Evolutionary conservation across 2,888 invertebrate species (phyloP), one percentile per base, ranked within the genome.

Genomic region (Cheilosia grossa): DNA sequence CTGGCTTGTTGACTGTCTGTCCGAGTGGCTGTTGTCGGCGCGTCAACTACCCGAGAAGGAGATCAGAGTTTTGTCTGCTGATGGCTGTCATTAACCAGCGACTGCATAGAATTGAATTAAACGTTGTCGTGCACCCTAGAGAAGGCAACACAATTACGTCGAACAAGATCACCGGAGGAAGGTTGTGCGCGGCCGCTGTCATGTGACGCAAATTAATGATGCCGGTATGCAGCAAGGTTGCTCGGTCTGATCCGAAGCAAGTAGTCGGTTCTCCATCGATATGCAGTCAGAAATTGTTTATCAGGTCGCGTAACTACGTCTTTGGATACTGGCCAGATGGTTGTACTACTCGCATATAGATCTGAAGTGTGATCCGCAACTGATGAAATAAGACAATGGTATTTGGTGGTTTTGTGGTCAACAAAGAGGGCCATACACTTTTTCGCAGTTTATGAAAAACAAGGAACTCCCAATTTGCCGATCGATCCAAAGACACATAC

Each of bases 191-290:
- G 54, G 49, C 40, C 59, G 37, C 64, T 66, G 75, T 47, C 64
- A 44, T 75, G 64, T 58, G 69, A 70, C 59, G 58, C 59, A 75
- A 75, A 64, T 64, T 63, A 42, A 80, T 75, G 75, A 69, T 70
- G 64, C 27, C 37, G 37, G 59, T 69, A 75, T 64, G 69, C 64
- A 44, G 24, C 81, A 82, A 82, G 81, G 81, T 70, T 53, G 49
- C 15, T 51, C 27, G 40, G 67, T 67, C 30, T 21, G 64, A 70
- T 53, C 51, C n/a, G 33, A 69, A 21, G 33, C 21, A 58, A 58
- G 58, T 56, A 33, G 33, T 59, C 17, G 37, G 27, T n/a, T 30
- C 24, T n/a, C 49, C 47, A 58, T 58, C 10, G 49, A 58, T 58
- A 33, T 49, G 33, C 47, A 17, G 44, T 24, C 24, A 44, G 10